Evolutionary conservation across 30 jellyfish, hydroid and myxozoan species (phyloP).

Genomic region (Aurelia sp.): DNA sequence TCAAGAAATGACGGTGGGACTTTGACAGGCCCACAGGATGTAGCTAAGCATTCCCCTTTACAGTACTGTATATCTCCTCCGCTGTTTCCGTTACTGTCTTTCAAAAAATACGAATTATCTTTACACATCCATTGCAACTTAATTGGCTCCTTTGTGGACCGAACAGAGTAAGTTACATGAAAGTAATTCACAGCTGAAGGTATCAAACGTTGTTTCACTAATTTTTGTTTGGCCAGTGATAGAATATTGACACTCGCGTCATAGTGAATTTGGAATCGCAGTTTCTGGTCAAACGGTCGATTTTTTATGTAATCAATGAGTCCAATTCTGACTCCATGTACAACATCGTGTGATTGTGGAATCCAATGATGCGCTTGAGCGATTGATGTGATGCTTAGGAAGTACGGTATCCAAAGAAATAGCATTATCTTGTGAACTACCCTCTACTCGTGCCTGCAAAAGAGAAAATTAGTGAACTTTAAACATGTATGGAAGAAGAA

Average conservation of each 20-base stretch:
- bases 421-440: background rate
- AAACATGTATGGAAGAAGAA: too few species aligned
- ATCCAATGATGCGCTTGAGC: slow-evolving; percentile 76
- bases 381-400: too few species aligned
- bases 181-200: slow-evolving; percentile 90
- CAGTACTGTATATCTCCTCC: slow-evolving; percentile 91
- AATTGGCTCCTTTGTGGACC: slow-evolving; percentile 66
- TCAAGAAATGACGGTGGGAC: slow-evolving; percentile 88
- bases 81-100: slow-evolving; percentile 56
- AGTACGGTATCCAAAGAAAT: slow-evolving; percentile 1
- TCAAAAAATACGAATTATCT: slow-evolving; percentile 80
- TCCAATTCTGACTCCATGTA: slow-evolving; percentile 85
- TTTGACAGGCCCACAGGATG: slow-evolving; percentile 87
- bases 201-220: slow-evolving; percentile 70
- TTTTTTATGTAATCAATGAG: slow-evolving; percentile 55
- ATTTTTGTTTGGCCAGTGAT: slow-evolving; percentile 50
- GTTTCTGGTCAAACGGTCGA: slow-evolving; percentile 67
- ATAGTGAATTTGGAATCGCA: slow-evolving; percentile 76
- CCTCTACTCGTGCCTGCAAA: too few species aligned
- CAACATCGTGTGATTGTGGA: slow-evolving; percentile 80
- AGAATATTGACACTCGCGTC: slow-evolving; percentile 69
- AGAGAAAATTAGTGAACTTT: too few species aligned
- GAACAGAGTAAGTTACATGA: slow-evolving; percentile 74
- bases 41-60: slow-evolving; percentile 64
- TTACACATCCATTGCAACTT: slow-evolving; percentile 88